Percentiles rank a stretch among this genome's conserved stretches.
Conservation (phyloP, 2,888 invertebrate species). For the Malthinus flaveolus region DNA sequence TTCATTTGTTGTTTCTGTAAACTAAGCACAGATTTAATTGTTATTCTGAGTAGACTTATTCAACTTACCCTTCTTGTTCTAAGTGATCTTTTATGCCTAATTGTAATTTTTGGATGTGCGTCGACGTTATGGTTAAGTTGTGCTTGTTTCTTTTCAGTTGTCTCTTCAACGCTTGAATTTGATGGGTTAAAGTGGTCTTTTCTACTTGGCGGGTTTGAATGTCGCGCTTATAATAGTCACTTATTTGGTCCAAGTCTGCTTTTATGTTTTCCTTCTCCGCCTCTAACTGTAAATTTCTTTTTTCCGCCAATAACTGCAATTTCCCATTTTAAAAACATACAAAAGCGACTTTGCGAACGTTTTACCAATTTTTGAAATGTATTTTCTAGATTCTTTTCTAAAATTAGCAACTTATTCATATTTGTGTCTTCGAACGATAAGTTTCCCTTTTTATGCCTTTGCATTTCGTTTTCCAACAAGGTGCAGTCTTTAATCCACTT, state of each 20-base stretch:
- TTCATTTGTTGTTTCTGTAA: slow-evolving; percentile 20
- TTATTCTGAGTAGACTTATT: slow-evolving; percentile 12
- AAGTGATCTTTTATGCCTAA: too few species aligned
- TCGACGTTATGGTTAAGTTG: slow-evolving; percentile 36
- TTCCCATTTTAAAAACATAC: not conserved
- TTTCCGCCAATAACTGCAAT: slow-evolving; percentile 60
- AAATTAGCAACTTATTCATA: slow-evolving; percentile 52
- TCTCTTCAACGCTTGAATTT: slow-evolving; percentile 52
- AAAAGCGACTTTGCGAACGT: slow-evolving; percentile 5
- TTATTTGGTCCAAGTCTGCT: slow-evolving; percentile 62
- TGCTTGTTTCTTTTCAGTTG: slow-evolving; percentile 49
- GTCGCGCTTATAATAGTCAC: slow-evolving; percentile 60
- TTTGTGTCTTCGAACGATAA: slow-evolving; percentile 45
- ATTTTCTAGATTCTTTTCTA: slow-evolving; percentile 61
- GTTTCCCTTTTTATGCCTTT: slow-evolving; percentile 53
- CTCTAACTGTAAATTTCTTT: slow-evolving; percentile 60
- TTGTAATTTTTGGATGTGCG: too few species aligned
- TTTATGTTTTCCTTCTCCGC: slow-evolving; percentile 63
- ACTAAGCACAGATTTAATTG: slow-evolving; percentile 19
- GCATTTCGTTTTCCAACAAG: slow-evolving; percentile 59
- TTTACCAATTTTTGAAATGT: slow-evolving; percentile 65
- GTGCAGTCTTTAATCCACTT: slow-evolving; percentile 60
- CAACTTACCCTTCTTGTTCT: not conserved
- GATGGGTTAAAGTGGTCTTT: slow-evolving; percentile 54
- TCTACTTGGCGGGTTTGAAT: slow-evolving; percentile 63